These are phyloP conservation scores for Naja naja DNA, from an alignment of 2,113 vertebrate genomes.

Conservation along the genomic window DNA sequence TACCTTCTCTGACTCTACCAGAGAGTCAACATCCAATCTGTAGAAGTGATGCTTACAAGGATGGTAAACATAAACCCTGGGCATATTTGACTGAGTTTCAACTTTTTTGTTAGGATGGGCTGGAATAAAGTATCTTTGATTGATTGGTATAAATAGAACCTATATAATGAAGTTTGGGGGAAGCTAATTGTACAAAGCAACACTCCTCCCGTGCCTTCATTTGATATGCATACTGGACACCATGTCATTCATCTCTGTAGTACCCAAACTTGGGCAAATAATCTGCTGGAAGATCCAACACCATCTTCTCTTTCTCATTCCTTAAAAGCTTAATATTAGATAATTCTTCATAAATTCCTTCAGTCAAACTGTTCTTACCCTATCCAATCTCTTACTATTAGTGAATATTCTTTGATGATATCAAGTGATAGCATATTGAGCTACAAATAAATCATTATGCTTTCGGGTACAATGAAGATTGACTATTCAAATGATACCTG, in stretches of 20 bases:
- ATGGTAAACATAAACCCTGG: background rate
- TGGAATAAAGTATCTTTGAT: background rate
- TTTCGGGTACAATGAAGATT: background rate
- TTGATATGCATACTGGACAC: background rate
- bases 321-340: background rate
- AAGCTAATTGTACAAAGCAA: background rate
- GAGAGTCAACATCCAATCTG: background rate
- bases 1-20: background rate
- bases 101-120: background rate
- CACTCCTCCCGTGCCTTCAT: background rate
- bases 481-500: rapidly evolving
- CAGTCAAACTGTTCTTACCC: background rate
- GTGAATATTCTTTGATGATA: background rate
- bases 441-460: background rate
- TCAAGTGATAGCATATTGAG: background rate
- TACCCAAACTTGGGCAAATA: background rate
- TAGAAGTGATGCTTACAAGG: background rate
- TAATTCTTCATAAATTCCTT: background rate
- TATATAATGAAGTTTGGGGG: background rate
- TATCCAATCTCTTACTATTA: background rate
- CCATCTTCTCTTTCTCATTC: background rate
- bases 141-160: background rate
- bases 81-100: background rate
- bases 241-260: background rate
- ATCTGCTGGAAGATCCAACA: background rate